A percentile compares a stretch with the other conserved stretches of the same genome.
These are phyloP conservation scores for Sakesphorus luctuosus DNA, from an alignment of 2,113 vertebrate genomes.

Conservation along the genomic window DNA sequence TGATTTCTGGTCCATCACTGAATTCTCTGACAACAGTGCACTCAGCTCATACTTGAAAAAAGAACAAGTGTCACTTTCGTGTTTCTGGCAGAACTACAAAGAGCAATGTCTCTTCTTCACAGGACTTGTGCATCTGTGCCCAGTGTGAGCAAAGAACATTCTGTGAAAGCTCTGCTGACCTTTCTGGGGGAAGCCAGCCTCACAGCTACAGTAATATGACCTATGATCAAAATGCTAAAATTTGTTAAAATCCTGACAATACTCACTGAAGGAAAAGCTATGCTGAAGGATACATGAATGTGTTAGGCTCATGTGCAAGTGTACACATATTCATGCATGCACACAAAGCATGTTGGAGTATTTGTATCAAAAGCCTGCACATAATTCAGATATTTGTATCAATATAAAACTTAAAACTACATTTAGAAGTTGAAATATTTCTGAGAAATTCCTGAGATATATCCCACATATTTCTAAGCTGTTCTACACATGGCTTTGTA, in stretches of 20 bases:
- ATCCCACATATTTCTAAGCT: not conserved
- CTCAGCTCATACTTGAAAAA: not conserved
- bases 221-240: not conserved
- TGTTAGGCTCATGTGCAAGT: not conserved
- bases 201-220: not conserved
- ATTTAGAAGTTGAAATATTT: not conserved
- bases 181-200: not conserved
- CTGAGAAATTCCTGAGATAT: not conserved
- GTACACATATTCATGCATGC: accelerated
- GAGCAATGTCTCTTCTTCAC: not conserved
- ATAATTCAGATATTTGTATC: not conserved
- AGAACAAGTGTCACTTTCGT: not conserved
- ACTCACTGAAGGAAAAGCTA: not conserved
- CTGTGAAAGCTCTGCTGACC: not conserved
- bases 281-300: not conserved
- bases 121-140: not conserved
- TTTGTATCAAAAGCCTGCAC: not conserved
- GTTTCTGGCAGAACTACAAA: not conserved
- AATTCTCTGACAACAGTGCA: not conserved
- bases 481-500: not conserved
- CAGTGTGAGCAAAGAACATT: not conserved
- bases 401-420: not conserved
- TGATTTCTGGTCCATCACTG: not conserved
- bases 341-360: accelerated
- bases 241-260: not conserved